Base-by-base conservation (phyloP, 1,140 invertebrate genomes). In the Megalonaias nervosa region DNA sequence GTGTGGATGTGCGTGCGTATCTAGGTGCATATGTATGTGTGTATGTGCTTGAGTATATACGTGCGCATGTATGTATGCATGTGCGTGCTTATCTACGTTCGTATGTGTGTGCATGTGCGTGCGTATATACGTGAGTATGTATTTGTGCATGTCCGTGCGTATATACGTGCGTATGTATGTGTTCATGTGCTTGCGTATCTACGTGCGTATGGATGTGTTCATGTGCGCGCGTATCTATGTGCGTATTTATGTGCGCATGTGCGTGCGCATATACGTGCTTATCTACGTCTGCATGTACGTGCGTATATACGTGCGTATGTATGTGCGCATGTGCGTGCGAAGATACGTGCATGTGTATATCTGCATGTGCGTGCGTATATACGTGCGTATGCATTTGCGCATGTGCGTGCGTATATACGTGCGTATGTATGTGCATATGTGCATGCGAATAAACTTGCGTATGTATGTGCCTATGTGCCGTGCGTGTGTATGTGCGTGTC, bases 351-450 rank as follows among this genome's bases (percentile, higher is more conserved):
- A 21, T 55, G 58, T 66, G 58, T 57, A 62, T 14, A 55, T 55
- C n/a, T 38, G 62, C 56, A n/a, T 55, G 31, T 66, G 72, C 56
- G 61, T 66, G 17, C 38, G 74, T 61, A 60, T 58, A 60, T 17
- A 31, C 21, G 26, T 23, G 67, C 57, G 48, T 60, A 64, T 64
- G 61, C 15, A 31, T 55, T 21, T 73, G 60, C 21, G 56, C 64
- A 61, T 31, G 61, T 73, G 61, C 21, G 71, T 64, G 60, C 21
- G 23, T 64, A 38, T 64, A 56, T 65, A 48, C 21, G 71, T 73
- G 71, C 21, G 61, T 73, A 38, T 31, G 56, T 73, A 56, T 48
- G 71, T 73, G 60, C 15, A 61, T 73, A 61, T 64, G 61, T 73
- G 56, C 31, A 21, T 65, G 71, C 19, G n/a, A 13, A 38, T 56